Evolutionary conservation across 2,888 invertebrate species (phyloP).

Genomic region (Heliconius hortense): DNA sequence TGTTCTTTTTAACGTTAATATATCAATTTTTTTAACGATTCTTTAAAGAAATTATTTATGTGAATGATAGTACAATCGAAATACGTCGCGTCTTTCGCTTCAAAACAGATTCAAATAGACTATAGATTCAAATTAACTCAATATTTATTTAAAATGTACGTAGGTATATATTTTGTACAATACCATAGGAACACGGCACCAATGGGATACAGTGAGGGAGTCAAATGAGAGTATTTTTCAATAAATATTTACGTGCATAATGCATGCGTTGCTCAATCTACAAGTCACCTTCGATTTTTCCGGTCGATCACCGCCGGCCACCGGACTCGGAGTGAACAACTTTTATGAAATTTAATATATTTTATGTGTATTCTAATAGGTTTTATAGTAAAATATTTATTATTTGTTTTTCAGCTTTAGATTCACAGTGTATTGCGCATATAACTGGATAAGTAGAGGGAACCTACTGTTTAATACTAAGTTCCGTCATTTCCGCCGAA

Average conservation of each 20-base stretch:
- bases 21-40: no score
- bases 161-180: background rate
- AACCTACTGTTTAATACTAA: no score
- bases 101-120: no score
- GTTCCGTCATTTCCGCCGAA: no score
- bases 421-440: no score
- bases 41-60: no score
- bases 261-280: conserved; percentile 52
- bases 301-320: conserved; percentile 45
- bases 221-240: conserved; percentile 34
- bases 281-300: conserved; percentile 65
- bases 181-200: conserved; percentile 32
- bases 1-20: no score
- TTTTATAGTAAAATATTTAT: background rate
- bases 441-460: no score
- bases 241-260: conserved; percentile 45
- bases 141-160: background rate
- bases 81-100: no score
- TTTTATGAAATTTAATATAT: background rate
- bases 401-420: no score
- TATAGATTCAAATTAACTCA: background rate
- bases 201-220: conserved; percentile 29
- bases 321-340: conserved; percentile 10
- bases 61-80: no score
- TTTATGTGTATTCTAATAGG: conserved; percentile 3